These are phyloP conservation scores for Agrotis segetum DNA, from an alignment of 2,888 invertebrate species.

Conservation along the genomic window DNA sequence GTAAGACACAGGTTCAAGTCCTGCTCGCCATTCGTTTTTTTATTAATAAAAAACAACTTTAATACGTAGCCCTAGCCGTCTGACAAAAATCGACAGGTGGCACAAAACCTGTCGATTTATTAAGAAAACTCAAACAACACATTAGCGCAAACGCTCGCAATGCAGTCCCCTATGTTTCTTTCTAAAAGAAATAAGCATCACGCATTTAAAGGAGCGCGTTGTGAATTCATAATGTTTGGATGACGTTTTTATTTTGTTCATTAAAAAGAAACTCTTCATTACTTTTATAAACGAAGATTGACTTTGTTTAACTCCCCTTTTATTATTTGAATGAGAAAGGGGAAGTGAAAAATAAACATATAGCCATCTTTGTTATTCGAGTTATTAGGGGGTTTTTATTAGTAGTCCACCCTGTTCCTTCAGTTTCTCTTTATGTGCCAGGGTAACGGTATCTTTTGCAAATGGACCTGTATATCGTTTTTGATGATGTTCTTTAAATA, in stretches of 20 bases:
- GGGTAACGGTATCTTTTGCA: too few species aligned
- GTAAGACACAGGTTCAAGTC: too few species aligned
- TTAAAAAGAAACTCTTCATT: constrained; percentile 77
- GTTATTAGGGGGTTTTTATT: constrained; percentile 4
- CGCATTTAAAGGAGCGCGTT: constrained; percentile 76
- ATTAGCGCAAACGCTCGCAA: constrained; percentile 17
- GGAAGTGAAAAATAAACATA: constrained; percentile 33
- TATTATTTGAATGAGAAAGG: constrained; percentile 27
- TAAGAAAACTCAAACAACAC: background rate
- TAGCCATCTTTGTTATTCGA: constrained; percentile 29
- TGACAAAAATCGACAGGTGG: too few species aligned
- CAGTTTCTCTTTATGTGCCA: too few species aligned
- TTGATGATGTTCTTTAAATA: too few species aligned
- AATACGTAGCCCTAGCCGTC: too few species aligned
- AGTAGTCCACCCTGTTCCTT: too few species aligned
- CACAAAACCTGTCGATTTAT: too few species aligned
- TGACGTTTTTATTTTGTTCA: constrained; percentile 84
- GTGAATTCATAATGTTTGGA: constrained; percentile 83
- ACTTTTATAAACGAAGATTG: constrained; percentile 69
- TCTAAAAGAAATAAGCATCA: constrained; percentile 74
- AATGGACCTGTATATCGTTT: too few species aligned
- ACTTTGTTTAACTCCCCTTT: constrained; percentile 48
- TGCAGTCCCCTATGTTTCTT: constrained; percentile 61
- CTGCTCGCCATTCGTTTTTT: too few species aligned
- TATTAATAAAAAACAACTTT: too few species aligned